phyloP scores from a whole-genome alignment of 2,888 invertebrate genomes.

The Plagodis pulveraria region DNA sequence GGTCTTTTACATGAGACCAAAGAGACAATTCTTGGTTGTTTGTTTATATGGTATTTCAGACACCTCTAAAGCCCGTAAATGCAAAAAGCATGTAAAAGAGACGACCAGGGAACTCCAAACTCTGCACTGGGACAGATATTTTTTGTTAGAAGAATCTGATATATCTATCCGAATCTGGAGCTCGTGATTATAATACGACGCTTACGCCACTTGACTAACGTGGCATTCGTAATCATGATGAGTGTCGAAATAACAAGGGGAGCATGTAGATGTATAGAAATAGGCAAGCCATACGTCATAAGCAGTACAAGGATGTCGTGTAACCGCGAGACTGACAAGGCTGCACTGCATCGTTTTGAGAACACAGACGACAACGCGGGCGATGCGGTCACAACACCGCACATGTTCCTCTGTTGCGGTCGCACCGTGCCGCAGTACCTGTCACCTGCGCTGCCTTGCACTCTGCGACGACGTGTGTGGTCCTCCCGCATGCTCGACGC shows the following conservation, averaged over 20 bases:
- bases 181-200: too few relatives aligned
- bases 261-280: conserved; percentile 25
- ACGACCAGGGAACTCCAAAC: too few relatives aligned
- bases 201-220: too few relatives aligned
- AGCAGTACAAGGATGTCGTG: conserved; percentile 47
- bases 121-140: too few relatives aligned
- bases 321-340: conserved; percentile 54
- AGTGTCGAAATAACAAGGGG: conserved; percentile 13
- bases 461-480: conserved; percentile 57
- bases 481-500: conserved; percentile 44
- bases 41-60: too few relatives aligned
- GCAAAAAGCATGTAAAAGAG: too few relatives aligned
- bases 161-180: too few relatives aligned
- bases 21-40: too few relatives aligned
- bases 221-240: too few relatives aligned
- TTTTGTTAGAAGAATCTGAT: too few relatives aligned
- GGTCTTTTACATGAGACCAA: too few relatives aligned
- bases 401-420: conserved; percentile 59
- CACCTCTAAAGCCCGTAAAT: too few relatives aligned
- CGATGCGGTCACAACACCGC: conserved; percentile 43
- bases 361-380: conserved; percentile 2
- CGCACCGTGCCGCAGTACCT: conserved; percentile 28
- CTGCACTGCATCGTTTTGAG: conserved; percentile 41
- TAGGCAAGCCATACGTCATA: conserved; percentile 43
- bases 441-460: conserved; percentile 35